These are phyloP conservation scores for Venturia canescens DNA, from an alignment of 1,140 invertebrate species.

Conservation along the genomic window DNA sequence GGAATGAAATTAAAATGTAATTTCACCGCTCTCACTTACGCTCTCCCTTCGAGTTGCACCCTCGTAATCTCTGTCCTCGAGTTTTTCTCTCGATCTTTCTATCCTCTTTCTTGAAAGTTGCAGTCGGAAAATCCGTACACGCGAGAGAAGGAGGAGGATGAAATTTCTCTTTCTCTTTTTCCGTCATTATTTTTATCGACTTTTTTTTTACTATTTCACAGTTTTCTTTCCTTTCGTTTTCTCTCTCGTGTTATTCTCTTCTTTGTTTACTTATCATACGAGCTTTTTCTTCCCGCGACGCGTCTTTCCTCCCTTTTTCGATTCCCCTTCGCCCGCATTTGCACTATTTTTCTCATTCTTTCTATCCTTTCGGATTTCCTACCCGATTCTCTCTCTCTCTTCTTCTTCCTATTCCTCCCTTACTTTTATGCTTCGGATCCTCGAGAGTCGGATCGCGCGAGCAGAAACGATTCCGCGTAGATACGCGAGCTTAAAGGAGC, in stretches of 20 bases:
- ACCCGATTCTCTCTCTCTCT: too few relatives aligned
- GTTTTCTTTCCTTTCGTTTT: too few relatives aligned
- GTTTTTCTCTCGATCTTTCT: neutral
- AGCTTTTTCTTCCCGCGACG: too few relatives aligned
- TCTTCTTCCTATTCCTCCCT: neutral
- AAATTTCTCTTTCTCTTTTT: neutral
- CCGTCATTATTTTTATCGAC: neutral
- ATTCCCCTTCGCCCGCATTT: too few relatives aligned
- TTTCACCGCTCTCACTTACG: constrained; percentile 44
- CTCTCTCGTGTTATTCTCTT: too few relatives aligned
- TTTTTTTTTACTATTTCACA: neutral
- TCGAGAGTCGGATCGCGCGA: neutral
- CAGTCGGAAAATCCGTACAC: constrained; percentile 37
- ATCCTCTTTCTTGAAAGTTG: constrained; percentile 22
- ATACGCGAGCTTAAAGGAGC: constrained; percentile 49
- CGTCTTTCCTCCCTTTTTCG: too few relatives aligned
- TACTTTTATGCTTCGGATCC: constrained; percentile 13
- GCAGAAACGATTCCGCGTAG: constrained; percentile 25
- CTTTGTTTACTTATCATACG: too few relatives aligned
- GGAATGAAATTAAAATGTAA: constrained; percentile 66
- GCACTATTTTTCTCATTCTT: too few relatives aligned
- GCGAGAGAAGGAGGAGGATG: neutral
- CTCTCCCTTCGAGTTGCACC: constrained; percentile 46
- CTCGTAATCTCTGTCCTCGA: constrained; percentile 49
- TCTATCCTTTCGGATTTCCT: too few relatives aligned